Evolutionary conservation across 2,888 invertebrate species (phyloP).

Genomic region (Pegoplata infirma): DNA sequence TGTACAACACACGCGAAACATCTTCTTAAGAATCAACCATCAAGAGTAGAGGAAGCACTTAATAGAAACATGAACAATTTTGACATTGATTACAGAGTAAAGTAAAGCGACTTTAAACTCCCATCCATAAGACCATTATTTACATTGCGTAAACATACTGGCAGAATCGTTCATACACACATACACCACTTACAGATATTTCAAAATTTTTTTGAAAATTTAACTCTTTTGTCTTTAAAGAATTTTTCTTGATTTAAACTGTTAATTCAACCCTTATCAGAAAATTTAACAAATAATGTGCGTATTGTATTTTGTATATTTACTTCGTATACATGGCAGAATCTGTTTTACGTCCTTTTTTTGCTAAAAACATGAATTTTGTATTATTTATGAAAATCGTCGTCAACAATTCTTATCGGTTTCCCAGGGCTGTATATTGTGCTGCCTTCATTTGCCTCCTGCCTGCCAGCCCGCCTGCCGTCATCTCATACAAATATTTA

Average conservation of each 20-base stretch:
- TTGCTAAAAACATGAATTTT: constrained; percentile 40
- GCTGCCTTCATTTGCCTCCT: no score
- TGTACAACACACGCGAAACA: no score
- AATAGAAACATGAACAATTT: constrained; percentile 63
- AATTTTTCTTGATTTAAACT: constrained; percentile 42
- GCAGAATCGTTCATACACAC: no score
- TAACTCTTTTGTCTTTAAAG: constrained; percentile 49
- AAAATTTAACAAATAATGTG: constrained; percentile 21
- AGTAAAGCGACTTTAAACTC: constrained; percentile 27
- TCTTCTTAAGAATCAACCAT: constrained; percentile 37
- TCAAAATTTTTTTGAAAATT: constrained; percentile 50
- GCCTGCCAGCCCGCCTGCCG: constrained; percentile 60
- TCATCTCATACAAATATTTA: constrained; percentile 73
- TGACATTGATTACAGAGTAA: constrained; percentile 62
- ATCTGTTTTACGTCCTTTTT: constrained; percentile 24
- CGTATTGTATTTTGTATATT: constrained; percentile 20
- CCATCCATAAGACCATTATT: constrained; percentile 41
- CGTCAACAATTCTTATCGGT: constrained; percentile 66
- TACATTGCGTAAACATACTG: constrained; percentile 55
- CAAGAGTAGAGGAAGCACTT: constrained; percentile 53
- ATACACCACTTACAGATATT: constrained; percentile 18
- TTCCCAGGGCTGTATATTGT: constrained; percentile 47
- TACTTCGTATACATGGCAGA: constrained; percentile 10
- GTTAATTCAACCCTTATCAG: constrained; percentile 57
- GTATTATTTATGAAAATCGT: constrained; percentile 76